Evolutionary conservation across 2,113 vertebrate species (phyloP), one percentile per base, ranked within the genome.

Genomic region (Takifugu flavidus): DNA sequence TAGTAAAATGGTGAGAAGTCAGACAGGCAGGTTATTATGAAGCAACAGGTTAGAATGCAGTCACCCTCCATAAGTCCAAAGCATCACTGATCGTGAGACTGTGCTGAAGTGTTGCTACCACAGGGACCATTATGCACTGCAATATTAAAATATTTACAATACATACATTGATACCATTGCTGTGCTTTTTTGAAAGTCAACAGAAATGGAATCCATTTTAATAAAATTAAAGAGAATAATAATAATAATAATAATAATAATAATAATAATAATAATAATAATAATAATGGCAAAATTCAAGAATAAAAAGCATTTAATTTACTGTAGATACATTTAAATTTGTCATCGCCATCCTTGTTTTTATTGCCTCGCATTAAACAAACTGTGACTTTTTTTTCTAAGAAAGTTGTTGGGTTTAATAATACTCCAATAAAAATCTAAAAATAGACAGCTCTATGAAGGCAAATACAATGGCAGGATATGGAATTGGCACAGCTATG

Each of bases 401-500:
- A 80, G 78, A 80, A 79, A 82, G 65, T 69, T 2, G n/a, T 67
- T 73, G 20, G 29, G 64, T 83, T 83, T 80, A 75, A 84, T 82
- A 70, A 74, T 78, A 75, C 71, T 68, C 29, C 69, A 50, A 25
- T 20, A 61, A 61, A 58, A 28, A 65, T 55, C 65, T 86, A 84
- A 84, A 86, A 85, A 87, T 87, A 86, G 70, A 25, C 46, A 0
- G 12, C 28, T 55, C 49, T 57, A n/a, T 57, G 56, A 80, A 71
- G 65, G 25, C 56, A 25, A 53, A 73, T 63, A 89, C 86, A 90
- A 88, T 88, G 25, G 70, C 56, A 81, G 81, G 86, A 87, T 83
- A 73, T 83, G 73, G 66, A 75, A 77, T 78, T 76, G 70, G 74
- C 67, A 72, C 59, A 56, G 54, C 68, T 59, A 67, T 13, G 83